These are phyloP conservation scores for Pachyuromys duprasi DNA, from an alignment of 2,797 vertebrate species.

Conservation along the genomic window DNA sequence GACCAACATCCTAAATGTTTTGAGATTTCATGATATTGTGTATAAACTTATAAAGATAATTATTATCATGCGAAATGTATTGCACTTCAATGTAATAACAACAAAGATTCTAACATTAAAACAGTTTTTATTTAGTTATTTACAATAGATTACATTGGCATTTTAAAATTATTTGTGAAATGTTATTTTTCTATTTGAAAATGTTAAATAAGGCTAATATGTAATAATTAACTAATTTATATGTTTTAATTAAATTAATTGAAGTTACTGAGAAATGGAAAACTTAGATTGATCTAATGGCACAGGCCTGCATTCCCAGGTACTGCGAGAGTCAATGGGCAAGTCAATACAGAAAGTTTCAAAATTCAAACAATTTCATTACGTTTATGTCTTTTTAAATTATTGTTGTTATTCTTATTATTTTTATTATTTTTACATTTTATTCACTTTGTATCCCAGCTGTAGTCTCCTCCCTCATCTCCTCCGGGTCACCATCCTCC, in stretches of 20 bases:
- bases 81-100: neutral
- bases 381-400: neutral
- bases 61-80: neutral
- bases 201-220: neutral
- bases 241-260: neutral
- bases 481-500: too few relatives aligned
- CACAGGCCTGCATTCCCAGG: neutral
- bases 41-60: neutral
- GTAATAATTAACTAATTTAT: neutral
- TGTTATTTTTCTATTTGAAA: neutral
- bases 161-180: constrained; percentile 6
- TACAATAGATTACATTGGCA: neutral
- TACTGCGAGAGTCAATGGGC: neutral
- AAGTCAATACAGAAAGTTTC: neutral
- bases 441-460: too few relatives aligned
- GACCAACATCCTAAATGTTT: neutral
- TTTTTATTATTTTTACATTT: too few relatives aligned
- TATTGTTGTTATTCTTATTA: too few relatives aligned
- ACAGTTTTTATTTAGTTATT: neutral
- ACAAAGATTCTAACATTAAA: neutral
- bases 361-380: neutral
- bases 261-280: neutral
- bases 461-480: too few relatives aligned
- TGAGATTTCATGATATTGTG: neutral
- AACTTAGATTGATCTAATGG: neutral